Evolutionary conservation across 2,797 vertebrate genomes (phyloP).

Genomic region (Distichodus sexfasciatus): DNA sequence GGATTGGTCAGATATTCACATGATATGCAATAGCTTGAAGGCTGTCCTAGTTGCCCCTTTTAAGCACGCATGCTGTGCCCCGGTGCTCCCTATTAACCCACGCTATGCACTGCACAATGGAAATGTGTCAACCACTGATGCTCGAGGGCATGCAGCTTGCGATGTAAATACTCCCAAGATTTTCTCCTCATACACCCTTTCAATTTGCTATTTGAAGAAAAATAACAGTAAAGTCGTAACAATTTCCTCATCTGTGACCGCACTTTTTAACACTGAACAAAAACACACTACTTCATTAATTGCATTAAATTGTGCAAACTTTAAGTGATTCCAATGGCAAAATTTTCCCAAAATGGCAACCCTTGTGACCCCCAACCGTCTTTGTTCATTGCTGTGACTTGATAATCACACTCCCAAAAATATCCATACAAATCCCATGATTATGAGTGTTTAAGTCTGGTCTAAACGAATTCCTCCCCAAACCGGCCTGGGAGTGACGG

Average conservation of each 20-base stretch:
- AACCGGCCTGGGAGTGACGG: constrained; percentile 49
- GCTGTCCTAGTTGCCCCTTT: neutral
- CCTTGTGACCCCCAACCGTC: constrained; percentile 6
- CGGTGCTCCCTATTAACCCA: neutral
- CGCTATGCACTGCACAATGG: neutral
- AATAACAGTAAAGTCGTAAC: no score
- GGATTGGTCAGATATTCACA: no score
- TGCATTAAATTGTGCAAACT: no score
- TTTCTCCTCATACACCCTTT: no score
- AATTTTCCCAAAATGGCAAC: constrained; percentile 23
- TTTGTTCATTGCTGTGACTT: constrained; percentile 21
- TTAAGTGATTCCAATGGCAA: no score
- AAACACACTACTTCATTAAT: no score
- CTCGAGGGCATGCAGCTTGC: neutral
- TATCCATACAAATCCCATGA: no score
- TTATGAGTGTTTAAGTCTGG: constrained; percentile 4
- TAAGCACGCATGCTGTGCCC: neutral
- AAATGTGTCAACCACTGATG: neutral
- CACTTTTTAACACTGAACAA: no score
- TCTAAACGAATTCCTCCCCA: constrained; percentile 60
- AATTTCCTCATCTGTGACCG: no score
- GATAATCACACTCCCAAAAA: constrained; percentile 23
- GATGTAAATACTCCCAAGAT: neutral
- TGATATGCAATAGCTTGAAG: no score
- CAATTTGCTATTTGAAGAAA: no score